Evolutionary conservation across 2,888 invertebrate genomes (phyloP), one percentile per base, ranked within the genome.

Genomic region (Baronia brevicornis): DNA sequence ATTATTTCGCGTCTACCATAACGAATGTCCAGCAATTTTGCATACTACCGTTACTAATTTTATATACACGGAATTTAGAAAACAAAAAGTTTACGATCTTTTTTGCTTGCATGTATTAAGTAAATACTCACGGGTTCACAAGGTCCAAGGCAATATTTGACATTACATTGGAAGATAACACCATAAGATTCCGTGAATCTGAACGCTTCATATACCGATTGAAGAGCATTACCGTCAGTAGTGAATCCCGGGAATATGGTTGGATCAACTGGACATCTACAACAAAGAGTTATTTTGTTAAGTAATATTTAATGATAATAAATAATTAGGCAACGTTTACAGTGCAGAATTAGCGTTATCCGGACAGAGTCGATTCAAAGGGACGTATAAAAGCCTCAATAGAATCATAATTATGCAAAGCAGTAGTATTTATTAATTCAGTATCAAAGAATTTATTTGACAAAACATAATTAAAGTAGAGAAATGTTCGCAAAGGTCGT

Each of bases 121-220:
- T n/a, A n/a, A 32, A 33, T 28, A 80, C 89, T 88, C 79, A 94
- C 94, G 54, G 96, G 94, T 67, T 96, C 95, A 61, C 96, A 97
- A 47, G 95, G 95, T 62, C 96, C 96, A 42, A 97, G 88, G 61
- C 96, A 97, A 71, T 97, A 97, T 67, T 96, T 96, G 53, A 97
- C 96, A 73, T 97, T 97, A 73, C 96, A 97, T 68, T 97, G 96
- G 90, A 97, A 97, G 68, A 97, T 97, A 40, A 97, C 96, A 28
- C 96, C 96, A 55, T 97, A 97, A 5, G 96, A 96, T 69, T 97
- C 96, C 0, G 96, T 97, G 70, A 97, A 97, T 62, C 96, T 88
- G 87, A 97, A 97, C 1, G 96, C 96, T 78, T 97, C 96, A 62
- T 97, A 97, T 36, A 94, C 88, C 0, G 95, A 95, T 58, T 96